Percentiles rank a stretch among this genome's conserved stretches.
Conservation (phyloP, 2,797 vertebrate species). For the Sciurus carolinensis region DNA sequence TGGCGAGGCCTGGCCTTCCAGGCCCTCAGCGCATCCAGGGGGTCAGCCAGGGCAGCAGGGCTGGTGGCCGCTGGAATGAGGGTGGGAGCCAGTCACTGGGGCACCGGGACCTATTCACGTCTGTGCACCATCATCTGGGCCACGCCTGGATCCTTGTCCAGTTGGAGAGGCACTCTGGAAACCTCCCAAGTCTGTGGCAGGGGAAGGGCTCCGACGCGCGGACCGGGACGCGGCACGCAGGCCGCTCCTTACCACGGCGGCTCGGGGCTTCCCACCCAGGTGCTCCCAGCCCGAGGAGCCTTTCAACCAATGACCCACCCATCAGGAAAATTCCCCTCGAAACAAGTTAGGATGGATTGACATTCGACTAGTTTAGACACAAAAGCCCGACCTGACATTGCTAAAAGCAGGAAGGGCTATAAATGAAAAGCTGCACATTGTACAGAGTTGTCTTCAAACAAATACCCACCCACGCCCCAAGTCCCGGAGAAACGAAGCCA, state of each 20-base stretch:
- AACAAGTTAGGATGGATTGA: neutral
- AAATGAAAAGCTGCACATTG: neutral
- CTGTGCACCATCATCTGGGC: neutral
- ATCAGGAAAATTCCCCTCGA: neutral
- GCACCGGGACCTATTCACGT: neutral
- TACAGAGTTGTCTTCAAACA: neutral
- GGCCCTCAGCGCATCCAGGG: no score
- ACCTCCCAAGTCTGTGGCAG: neutral
- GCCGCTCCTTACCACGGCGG: no score
- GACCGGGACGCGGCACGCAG: no score
- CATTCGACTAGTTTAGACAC: neutral
- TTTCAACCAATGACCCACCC: neutral
- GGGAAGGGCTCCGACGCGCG: no score
- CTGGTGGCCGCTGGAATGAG: no score
- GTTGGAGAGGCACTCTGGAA: conserved; percentile 19
- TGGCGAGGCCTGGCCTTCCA: no score
- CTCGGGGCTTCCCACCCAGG: no score
- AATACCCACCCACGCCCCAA: neutral
- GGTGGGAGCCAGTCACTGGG: neutral
- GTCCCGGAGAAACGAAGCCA: neutral
- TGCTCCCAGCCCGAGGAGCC: accelerated
- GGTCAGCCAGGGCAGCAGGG: no score
- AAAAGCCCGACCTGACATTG: neutral
- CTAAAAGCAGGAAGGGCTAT: neutral
- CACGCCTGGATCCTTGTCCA: neutral